Conservation (phyloP, 2,797 vertebrate genomes). For the Esox lucius region DNA sequence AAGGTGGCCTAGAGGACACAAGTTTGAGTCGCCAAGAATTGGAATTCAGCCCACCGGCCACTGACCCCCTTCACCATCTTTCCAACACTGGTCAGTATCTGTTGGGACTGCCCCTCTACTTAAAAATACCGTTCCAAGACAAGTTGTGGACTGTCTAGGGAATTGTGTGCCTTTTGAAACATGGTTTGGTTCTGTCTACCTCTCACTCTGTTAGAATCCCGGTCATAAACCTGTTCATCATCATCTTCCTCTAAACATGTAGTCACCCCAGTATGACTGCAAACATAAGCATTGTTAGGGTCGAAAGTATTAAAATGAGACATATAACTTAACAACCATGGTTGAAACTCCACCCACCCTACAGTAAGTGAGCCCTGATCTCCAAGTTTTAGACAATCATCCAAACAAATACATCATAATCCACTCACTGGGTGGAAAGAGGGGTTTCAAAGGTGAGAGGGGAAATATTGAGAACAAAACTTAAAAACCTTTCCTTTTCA, state of each 20-base stretch:
- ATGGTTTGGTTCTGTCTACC: conserved; percentile 45
- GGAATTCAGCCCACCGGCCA: too few relatives aligned
- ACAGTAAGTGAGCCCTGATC: conserved; percentile 65
- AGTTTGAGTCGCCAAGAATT: too few relatives aligned
- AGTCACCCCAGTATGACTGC: conserved; percentile 64
- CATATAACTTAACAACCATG: conserved; percentile 55
- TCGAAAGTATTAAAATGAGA: conserved; percentile 56
- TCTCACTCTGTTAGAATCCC: conserved; percentile 72
- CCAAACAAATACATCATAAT: conserved; percentile 44
- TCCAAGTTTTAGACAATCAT: conserved; percentile 67
- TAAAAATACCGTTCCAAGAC: too few relatives aligned
- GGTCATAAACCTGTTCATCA: conserved; percentile 68
- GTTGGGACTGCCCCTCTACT: too few relatives aligned
- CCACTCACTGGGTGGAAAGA: conserved; percentile 48
- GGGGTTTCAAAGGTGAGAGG: conserved; percentile 29
- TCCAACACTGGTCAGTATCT: too few relatives aligned
- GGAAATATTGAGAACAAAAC: conserved; percentile 30
- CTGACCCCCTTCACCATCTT: too few relatives aligned
- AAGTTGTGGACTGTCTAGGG: background rate
- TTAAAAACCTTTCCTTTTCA: conserved; percentile 61
- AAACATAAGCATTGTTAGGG: conserved; percentile 49
- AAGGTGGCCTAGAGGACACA: background rate
- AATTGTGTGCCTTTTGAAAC: background rate
- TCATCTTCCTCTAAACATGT: conserved; percentile 47
- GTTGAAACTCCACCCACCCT: conserved; percentile 43